Conservation (phyloP, 2,113 vertebrate genomes). For the Merops nubicus region DNA sequence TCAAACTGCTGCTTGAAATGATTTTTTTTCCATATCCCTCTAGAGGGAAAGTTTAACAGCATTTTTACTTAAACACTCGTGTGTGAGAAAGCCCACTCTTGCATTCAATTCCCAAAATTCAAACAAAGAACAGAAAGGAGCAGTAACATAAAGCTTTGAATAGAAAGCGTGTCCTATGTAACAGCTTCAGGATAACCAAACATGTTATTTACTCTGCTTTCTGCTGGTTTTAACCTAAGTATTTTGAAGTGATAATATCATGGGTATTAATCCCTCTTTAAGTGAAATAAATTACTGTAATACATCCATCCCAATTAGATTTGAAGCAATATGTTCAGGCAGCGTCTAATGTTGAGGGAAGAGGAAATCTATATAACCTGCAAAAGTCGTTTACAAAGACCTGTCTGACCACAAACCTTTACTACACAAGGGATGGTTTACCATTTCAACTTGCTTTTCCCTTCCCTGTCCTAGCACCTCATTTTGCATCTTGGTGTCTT, state of each 20-base stretch:
- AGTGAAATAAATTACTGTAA: background rate
- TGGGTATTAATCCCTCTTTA: rapidly evolving
- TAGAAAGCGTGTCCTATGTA: background rate
- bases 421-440: background rate
- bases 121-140: background rate
- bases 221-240: rapidly evolving
- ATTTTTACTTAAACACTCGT: rapidly evolving
- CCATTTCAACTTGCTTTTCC: rapidly evolving
- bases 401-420: background rate
- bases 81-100: rapidly evolving
- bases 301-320: rapidly evolving
- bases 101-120: background rate
- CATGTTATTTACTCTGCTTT: background rate
- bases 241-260: background rate
- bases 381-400: background rate
- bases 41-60: background rate
- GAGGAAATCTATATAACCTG: too few species aligned
- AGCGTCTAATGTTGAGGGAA: rapidly evolving
- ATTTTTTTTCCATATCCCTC: background rate
- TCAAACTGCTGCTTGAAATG: background rate
- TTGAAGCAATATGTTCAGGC: background rate
- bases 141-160: rapidly evolving
- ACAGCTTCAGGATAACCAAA: background rate
- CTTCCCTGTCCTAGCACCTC: rapidly evolving
- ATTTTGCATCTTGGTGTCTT: background rate